Base-by-base conservation (phyloP, 2,797 vertebrate genomes). In the Nyctalus aviator region DNA sequence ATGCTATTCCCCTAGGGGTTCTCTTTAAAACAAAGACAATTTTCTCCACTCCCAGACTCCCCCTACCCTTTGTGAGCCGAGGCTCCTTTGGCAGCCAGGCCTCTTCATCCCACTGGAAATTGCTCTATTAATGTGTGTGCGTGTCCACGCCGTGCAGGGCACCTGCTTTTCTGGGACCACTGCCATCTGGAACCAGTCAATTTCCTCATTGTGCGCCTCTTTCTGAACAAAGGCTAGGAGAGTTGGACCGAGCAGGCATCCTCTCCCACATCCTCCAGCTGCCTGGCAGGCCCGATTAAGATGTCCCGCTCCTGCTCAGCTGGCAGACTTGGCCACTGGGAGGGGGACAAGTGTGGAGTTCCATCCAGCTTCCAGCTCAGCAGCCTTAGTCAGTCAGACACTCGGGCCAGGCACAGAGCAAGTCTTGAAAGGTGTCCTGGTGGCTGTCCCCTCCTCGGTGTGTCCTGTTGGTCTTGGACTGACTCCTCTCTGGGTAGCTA, bases 161-260 rank as follows among this genome's bases (percentile, higher is more conserved):
- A 96, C 95, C 97, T 96, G 96, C 41, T 37, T 92, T 87, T 96
- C 97, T 96, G 95, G 97, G 95, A 93, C 66, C 55, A 0, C 18
- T 87, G 97, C 97, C 97, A 96, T 94, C 84, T 94, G 97, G 88
- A 86, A 84, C 27, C 35, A 8, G 91, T 50, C 50, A 9, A 48
- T 86, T 95, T 97, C 96, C 95, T 92, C 88, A 53, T 46, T 76
- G 84, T 83, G 83, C 1, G 95, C 78, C 95, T 97, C 94, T 97
- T 97, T 97, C 94, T 88, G 92, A 95, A 97, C 93, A 92, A 48
- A 87, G 88, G 79, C 30, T 83, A 71, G 57, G 92, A 48, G 84
- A 85, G 25, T 3, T 62, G 92, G 83, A 11, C 37, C 44, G 76
- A n/a, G 90, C 82, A 37, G 85, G 62, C 55, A 15, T n/a, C 73